Base-by-base conservation (phyloP, 2,113 vertebrate genomes). In the Erpornis zantholeuca region DNA sequence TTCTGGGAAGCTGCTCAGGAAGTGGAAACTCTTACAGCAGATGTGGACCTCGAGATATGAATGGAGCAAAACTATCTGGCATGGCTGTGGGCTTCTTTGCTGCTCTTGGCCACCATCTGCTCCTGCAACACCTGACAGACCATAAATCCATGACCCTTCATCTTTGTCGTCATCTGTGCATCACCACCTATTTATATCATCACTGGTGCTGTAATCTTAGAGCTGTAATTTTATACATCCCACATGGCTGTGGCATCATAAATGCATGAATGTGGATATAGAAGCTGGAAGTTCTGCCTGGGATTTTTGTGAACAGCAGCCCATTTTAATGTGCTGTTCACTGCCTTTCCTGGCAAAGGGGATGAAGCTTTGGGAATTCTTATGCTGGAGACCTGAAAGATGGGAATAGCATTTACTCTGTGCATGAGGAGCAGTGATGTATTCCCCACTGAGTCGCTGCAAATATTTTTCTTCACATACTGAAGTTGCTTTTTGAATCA, bases 131-230 rank as follows among this genome's bases (percentile, higher is more conserved):
- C 88, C 93, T 90, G 90, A 52, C 2, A 5, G 59, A 22, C 2
- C 2, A 52, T 90, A 81, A 95, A 88, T 86, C 68, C 38, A 47
- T 53, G 54, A 29, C 24, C 2, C 1, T 63, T 77, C 68, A 24
- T 86, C 82, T 83, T 23, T 71, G 54, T 90, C 10, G 0, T 86
- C 83, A 64, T 82, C 52, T 70, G 38, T 81, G 82, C 80, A 22
- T 93, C 87, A 44, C 61, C 52, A 5, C 59, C 85, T 95, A 82
- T 96, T 92, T 95, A 75, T 96, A 80, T 64, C 60, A 10, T 47
- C 61, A 36, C 64, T 2, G 10, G 35, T 50, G 82, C 68, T 93
- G 76, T 83, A 56, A 78, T 56, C 76, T 28, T 59, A 73, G 23
- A 91, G 64, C 64, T 90, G 71, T 69, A n/a, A 60, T 45, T 87